Evolutionary conservation across 1,140 invertebrate genomes (phyloP), one percentile per base, ranked within the genome.

Genomic region (Portunus trituberculatus): DNA sequence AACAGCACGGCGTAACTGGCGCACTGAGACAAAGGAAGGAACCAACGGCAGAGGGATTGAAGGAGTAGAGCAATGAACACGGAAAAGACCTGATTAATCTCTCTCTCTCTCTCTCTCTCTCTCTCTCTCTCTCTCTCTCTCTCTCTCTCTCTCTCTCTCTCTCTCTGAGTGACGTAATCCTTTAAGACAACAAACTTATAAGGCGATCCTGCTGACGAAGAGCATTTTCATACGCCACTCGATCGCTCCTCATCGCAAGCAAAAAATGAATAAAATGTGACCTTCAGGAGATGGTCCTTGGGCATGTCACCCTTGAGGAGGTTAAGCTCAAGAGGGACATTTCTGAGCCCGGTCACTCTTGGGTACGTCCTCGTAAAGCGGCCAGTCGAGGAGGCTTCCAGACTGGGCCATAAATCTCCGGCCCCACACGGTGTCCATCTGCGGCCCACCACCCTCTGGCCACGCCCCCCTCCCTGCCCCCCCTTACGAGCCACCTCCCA

Each of bases 361-460:
- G 12, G 86, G 31, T 46, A 20, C 31, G 86, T 16, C 86, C 86
- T 87, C 86, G 86, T 39, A 32, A 32, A 87, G 31, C 86, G 86
- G 31, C 86, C 39, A 46, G 31, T 46, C 86, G 29, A 39, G 31
- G 31, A 87, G 31, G 86, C 31, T 46, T 87, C 86, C 39, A 89
- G 87, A 8, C 87, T n/a, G 87, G 39, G 39, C 39, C 87, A 89
- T 89, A 89, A 89, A 89, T 89, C 87, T 89, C 87, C n/a, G 87
- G 39, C 32, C 29, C 67, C 32, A 45, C 76, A n/a, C 67, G 20
- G 32, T 82, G 32, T 83, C 76, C 76, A 45, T 83, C 91, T 83
- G 52, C 25, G 52, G 52, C n/a, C 67, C 91, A 46, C 52, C 45
- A 10, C 16, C 76, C 32, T 46, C 10, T 25, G 32, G 32, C 76